Evolutionary conservation across 2,797 vertebrate species (phyloP).

Genomic region (Chaunax sp.): DNA sequence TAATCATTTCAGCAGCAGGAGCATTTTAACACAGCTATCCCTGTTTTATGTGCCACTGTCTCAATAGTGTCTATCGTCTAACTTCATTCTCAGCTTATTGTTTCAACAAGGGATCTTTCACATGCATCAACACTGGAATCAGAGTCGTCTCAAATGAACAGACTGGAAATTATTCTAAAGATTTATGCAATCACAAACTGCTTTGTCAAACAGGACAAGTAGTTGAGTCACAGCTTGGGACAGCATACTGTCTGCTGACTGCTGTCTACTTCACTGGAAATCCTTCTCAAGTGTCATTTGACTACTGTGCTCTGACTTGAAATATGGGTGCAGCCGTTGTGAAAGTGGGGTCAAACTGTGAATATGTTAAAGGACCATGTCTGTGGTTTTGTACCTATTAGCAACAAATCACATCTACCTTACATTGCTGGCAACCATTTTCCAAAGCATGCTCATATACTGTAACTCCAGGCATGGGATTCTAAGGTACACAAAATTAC

Average conservation of each 20-base stretch:
- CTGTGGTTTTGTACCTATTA: constrained; percentile 4
- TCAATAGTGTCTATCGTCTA: constrained; percentile 42
- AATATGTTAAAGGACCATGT: not conserved
- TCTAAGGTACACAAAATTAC: no score
- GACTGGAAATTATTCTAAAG: constrained; percentile 14
- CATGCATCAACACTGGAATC: not conserved
- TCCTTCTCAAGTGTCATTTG: constrained; percentile 34
- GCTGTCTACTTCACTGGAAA: constrained; percentile 42
- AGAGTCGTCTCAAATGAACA: not conserved
- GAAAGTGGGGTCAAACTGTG: not conserved
- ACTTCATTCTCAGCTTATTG: constrained; percentile 15
- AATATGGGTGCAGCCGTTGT: not conserved
- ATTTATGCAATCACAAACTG: constrained; percentile 9
- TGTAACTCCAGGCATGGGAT: no score
- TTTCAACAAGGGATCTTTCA: constrained; percentile 17
- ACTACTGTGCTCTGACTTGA: not conserved
- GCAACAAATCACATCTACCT: not conserved
- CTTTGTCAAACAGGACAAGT: constrained; percentile 4
- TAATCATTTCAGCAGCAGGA: constrained; percentile 23
- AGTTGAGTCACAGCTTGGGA: constrained; percentile 41
- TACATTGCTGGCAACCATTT: not conserved
- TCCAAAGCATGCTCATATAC: not conserved
- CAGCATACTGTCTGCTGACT: not conserved
- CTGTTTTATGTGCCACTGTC: constrained; percentile 32
- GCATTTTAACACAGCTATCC: constrained; percentile 27